Evolutionary conservation across 2,113 vertebrate genomes (phyloP), one percentile per base, ranked within the genome.

Genomic region (Camelus dromedarius): DNA sequence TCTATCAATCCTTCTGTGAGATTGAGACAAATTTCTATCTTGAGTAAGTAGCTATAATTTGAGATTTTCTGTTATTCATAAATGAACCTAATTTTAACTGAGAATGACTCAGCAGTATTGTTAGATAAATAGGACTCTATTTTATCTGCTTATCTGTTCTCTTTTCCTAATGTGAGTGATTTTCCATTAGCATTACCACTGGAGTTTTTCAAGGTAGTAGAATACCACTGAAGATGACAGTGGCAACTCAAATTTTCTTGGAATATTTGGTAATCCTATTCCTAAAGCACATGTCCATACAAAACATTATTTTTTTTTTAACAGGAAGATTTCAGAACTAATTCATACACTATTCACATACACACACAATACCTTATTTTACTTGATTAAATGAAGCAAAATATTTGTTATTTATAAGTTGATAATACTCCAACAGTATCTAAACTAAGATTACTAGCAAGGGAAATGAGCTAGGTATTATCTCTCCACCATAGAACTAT

Each of bases 1-100:
- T 62, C 46, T 58, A 38, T 8, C 24, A 69, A 58, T 70, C 84
- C 35, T 94, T 95, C 58, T 72, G 10, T 91, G 18, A 91, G 67
- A 48, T 18, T 24, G 19, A 73, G 92, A 90, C 6, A 79, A 28
- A 90, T 69, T 88, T 77, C 58, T 86, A 35, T 50, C 58, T 42
- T 84, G 30, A 93, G 72, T 76, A 86, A 76, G 30, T 12, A 60
- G 58, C 28, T 16, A 62, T 92, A 80, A 46, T 69, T 93, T 93
- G 69, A 79, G 42, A 80, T 80, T 91, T 91, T 93, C 35, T 52
- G 26, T 83, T 80, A 52, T 15, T 94, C 72, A 85, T 67, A 54
- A 89, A n/a, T 48, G 26, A 80, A 48, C 8, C 16, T 48, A 82
- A 86, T 95, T 96, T 93, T 93, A 96, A 66, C 42, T 76, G 72